Evolutionary conservation across 2,797 vertebrate genomes (phyloP), one percentile per base, ranked within the genome.

Genomic region (Xyrichtys novacula): DNA sequence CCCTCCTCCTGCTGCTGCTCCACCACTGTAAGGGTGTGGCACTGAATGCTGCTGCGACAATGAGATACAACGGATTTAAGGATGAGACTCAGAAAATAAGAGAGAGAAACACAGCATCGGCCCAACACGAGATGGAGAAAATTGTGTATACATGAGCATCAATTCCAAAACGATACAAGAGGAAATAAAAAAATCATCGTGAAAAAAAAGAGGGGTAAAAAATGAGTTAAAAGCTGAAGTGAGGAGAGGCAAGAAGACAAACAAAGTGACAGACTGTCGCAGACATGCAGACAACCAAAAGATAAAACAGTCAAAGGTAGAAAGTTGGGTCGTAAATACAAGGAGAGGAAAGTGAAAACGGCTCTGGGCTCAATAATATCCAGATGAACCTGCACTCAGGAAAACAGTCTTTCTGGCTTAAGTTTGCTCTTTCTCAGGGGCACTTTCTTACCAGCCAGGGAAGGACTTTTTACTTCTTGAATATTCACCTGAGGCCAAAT

Each of bases 41-140:
- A 95, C 76, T 91, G 96, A 95, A 91, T 96, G 96, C 93, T 96
- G 96, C 94, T 96, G 97, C 81, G 95, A 97, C 95, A 96, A 96
- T 92, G 94, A 97, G 95, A 98, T 95, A 98, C 89, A 95, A 95
- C 78, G 89, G 74, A 94, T 96, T 96, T 94, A 93, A 89, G 74
- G 83, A 82, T 85, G 85, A 88, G 49, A 87, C 54, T 80, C 39
- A 84, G 74, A 84, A 0, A 84, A 71, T 66, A 67, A 65, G 49
- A 87, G 49, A 87, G 28, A 85, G 46, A 85, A 65, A 74, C 74
- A 85, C 20, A 85, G 59, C 54, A 83, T 15, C 23, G 78, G 58
- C 76, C 56, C 74, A 71, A 81, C 26, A 76, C 66, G 61, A 79
- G 74, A 73, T 78, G 74, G 39, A 74, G 16, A 65, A 68, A 77